Percentiles rank a stretch among this genome's conserved stretches.
These are phyloP conservation scores for Pedionomus torquatus DNA, from an alignment of 2,113 vertebrate genomes.

Conservation along the genomic window DNA sequence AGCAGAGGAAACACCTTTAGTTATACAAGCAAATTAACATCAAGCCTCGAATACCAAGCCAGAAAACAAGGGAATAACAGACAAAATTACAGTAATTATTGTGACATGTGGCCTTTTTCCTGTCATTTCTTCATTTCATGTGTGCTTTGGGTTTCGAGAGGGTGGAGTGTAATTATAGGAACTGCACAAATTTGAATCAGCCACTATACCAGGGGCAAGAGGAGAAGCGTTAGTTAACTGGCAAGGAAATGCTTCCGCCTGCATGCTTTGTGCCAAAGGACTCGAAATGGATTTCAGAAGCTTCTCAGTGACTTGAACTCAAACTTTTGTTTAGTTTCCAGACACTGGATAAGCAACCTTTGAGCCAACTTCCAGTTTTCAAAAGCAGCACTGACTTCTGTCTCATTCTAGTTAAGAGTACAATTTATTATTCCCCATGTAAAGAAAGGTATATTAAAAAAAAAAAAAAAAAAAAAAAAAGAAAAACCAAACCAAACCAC, in stretches of 20 bases:
- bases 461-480: neutral
- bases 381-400: neutral
- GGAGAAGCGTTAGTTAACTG: neutral
- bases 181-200: neutral
- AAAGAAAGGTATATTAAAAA: neutral
- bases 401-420: neutral
- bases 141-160: neutral
- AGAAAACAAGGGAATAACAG: conserved; percentile 26
- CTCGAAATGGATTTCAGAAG: neutral
- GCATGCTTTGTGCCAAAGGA: neutral
- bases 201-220: neutral
- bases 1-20: conserved; percentile 60
- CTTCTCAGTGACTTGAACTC: neutral
- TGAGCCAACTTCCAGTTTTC: neutral
- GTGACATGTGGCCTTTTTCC: neutral
- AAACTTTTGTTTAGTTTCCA: neutral
- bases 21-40: conserved; percentile 24
- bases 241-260: neutral
- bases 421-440: neutral
- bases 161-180: neutral
- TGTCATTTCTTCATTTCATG: neutral
- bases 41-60: neutral
- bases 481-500: neutral
- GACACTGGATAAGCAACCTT: neutral
- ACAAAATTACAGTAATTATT: neutral